These are phyloP conservation scores for Drosophila melanosoma DNA, from an alignment of 2,888 invertebrate species.

Conservation along the genomic window DNA sequence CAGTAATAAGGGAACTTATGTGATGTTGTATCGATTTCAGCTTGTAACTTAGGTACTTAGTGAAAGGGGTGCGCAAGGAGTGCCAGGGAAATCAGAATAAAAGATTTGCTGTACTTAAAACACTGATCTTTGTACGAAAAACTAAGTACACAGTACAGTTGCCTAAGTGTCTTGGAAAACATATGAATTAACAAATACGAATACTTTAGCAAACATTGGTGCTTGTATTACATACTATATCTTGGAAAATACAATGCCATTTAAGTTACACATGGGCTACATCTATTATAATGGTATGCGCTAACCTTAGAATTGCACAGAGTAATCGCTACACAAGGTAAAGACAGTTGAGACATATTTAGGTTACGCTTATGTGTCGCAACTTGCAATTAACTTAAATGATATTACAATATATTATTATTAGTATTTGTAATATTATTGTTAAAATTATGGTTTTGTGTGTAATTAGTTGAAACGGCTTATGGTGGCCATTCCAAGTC, in stretches of 20 bases:
- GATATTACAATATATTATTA: conserved; percentile 38
- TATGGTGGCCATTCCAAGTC: conserved; percentile 49
- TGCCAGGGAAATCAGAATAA: neutral
- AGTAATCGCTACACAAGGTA: conserved; percentile 38
- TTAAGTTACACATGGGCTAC: conserved; percentile 36
- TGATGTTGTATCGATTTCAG: conserved; percentile 7
- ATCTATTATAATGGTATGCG: conserved; percentile 51
- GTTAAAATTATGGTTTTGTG: conserved; percentile 19
- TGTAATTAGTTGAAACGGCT: conserved; percentile 32
- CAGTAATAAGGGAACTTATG: conserved; percentile 4
- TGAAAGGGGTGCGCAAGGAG: neutral
- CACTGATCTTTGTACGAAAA: neutral
- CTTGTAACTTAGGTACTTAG: conserved; percentile 52
- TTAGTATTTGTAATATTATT: conserved; percentile 20
- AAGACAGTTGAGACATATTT: conserved; percentile 36
- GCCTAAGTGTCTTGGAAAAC: conserved; percentile 32
- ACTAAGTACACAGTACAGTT: neutral
- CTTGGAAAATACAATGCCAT: conserved; percentile 60
- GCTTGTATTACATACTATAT: conserved; percentile 43
- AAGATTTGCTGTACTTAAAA: neutral
- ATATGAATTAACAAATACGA: conserved; percentile 50
- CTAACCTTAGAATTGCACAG: conserved; percentile 69
- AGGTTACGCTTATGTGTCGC: conserved; percentile 12
- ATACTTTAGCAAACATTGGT: conserved; percentile 63
- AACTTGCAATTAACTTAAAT: conserved; percentile 32